phyloP scores from a whole-genome alignment of 1,140 invertebrate species.

The Mamestra configurata region DNA sequence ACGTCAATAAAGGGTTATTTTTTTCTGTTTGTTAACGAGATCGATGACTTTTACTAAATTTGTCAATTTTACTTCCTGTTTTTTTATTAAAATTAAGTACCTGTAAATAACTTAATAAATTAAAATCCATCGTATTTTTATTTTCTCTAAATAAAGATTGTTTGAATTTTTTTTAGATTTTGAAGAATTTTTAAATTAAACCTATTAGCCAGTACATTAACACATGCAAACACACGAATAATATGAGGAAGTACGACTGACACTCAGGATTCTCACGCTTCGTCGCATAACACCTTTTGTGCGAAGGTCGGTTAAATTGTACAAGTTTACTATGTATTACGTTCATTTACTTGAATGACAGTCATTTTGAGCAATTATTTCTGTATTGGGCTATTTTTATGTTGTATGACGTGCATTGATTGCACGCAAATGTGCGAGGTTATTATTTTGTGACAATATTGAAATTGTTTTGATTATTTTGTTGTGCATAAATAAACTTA shows the following conservation, averaged over 20 bases:
- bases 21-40: no score
- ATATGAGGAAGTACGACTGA: not conserved
- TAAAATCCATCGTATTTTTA: no score
- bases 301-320: conserved; percentile 2
- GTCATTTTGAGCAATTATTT: conserved; percentile 6
- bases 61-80: no score
- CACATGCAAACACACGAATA: not conserved
- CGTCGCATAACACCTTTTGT: not conserved
- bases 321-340: not conserved
- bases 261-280: not conserved
- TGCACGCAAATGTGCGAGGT: not conserved
- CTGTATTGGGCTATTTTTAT: not conserved
- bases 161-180: no score
- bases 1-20: no score
- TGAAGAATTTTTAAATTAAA: no score
- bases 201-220: no score
- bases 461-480: not conserved
- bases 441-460: not conserved
- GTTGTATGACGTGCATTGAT: not conserved
- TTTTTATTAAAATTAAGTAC: no score
- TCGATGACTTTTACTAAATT: no score
- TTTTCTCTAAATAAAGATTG: no score
- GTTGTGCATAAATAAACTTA: no score
- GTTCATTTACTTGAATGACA: not conserved
- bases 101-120: no score